Evolutionary conservation across 2,888 invertebrate genomes (phyloP), one percentile per base, ranked within the genome.

Genomic region (Sesamia inferens): DNA sequence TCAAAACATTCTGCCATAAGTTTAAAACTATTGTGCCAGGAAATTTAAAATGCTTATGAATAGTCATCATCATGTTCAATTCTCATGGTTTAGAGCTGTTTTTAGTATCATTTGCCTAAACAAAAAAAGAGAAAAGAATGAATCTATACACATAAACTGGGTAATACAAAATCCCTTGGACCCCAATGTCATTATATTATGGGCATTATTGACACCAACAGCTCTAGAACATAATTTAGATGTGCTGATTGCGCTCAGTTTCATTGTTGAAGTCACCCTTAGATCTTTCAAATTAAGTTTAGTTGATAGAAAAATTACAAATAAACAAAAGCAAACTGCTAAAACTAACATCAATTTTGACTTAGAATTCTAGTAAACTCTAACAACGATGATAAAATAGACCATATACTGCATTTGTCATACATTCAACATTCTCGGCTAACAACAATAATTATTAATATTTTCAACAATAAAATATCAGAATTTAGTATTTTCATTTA

Each of bases 341-440:
- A 68, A 44, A 62, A 55, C 24, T 71, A 55, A 48, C 57, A 73
- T 42, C 19, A 63, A 73, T 76, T 63, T 63, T 57, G 62, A 79
- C 79, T 76, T 76, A 51, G 47, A 70, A 59, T 39, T 76, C 51
- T 78, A 77, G 19, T 76, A 69, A 55, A 71, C 31, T 77, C 19
- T 70, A 58, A 78, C 70, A 74, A 74, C 78, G 70, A 59, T 74
- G 31, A 71, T 78, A 78, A 70, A 78, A 71, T 51, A 2, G 1
- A 16, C 44, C 78, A 78, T 59, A 61, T 71, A 71, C 51, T 54
- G 79, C 68, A 55, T 42, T 62, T 7, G 5, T 75, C 31, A 72
- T 61, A 72, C 44, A 79, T 24, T 48, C 57, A 71, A 71, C 39
- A 71, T 59, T 62, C 61, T 48, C 19, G 0, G 5, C 19, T 61